A percentile compares a stretch with the other conserved stretches of the same genome.
Conservation (phyloP, 2,797 vertebrate species). For the Trichosurus vulpecula region DNA sequence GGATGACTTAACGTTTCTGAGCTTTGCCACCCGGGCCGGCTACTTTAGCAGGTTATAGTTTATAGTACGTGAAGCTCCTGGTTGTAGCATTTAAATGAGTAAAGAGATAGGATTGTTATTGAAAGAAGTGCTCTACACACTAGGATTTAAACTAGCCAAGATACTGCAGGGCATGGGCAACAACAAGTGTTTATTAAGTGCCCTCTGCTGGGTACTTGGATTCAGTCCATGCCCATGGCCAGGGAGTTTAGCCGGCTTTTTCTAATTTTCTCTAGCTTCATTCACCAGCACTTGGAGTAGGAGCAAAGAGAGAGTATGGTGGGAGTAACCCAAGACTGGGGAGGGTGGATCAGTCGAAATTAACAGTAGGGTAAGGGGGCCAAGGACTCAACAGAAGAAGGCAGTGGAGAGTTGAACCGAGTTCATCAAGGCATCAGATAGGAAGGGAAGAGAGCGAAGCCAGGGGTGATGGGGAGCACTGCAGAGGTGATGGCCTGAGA, state of each 20-base stretch:
- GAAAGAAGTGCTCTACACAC: constrained; percentile 47
- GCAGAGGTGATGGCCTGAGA: background rate
- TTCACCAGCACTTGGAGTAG: background rate
- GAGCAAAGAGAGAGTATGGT: background rate
- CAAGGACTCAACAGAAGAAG: background rate
- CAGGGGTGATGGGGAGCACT: background rate
- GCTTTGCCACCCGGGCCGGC: constrained; percentile 12
- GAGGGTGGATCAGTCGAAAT: background rate
- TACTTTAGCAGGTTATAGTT: constrained; percentile 35
- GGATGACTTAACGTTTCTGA: background rate
- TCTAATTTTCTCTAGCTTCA: background rate
- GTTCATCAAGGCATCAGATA: background rate
- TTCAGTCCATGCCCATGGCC: constrained; percentile 38
- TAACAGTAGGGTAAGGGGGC: background rate
- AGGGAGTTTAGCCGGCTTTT: constrained; percentile 2
- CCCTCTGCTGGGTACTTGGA: constrained; percentile 36
- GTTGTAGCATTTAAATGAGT: constrained; percentile 32
- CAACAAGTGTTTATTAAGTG: background rate
- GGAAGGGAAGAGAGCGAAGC: background rate
- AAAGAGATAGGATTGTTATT: constrained; percentile 5
- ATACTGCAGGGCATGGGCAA: constrained; percentile 45
- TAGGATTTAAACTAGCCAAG: constrained; percentile 53
- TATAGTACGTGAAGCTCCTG: constrained; percentile 50
- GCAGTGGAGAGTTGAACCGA: no score
- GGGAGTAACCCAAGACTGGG: background rate